Conservation (phyloP, 2,888 invertebrate species). For the Stomorhina lunata region DNA sequence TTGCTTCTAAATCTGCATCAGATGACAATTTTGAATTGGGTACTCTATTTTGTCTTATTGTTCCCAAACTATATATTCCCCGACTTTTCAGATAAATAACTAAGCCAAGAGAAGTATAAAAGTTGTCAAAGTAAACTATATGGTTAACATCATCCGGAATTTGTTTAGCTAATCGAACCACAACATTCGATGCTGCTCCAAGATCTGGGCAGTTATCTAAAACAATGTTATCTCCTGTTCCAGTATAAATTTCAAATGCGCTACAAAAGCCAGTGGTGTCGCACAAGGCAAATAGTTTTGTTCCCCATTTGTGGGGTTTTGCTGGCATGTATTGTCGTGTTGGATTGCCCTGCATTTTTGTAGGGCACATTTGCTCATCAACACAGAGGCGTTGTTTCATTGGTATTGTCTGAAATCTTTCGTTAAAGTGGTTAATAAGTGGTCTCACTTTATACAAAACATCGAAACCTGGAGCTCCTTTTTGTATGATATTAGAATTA, state of each 20-base stretch:
- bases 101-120: slow-evolving; percentile 47
- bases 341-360: slow-evolving; percentile 60
- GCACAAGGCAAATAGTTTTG: slow-evolving; percentile 66
- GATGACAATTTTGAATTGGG: slow-evolving; percentile 29
- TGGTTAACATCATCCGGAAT: slow-evolving; percentile 37
- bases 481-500: slow-evolving; percentile 26
- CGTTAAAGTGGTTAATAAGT: slow-evolving; percentile 8
- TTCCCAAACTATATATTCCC: slow-evolving; percentile 25
- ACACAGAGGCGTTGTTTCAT: slow-evolving; percentile 44
- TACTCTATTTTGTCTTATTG: slow-evolving; percentile 41
- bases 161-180: slow-evolving; percentile 37
- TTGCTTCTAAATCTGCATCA: slow-evolving; percentile 43
- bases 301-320: slow-evolving; percentile 68
- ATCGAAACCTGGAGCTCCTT: slow-evolving; percentile 42
- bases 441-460: slow-evolving; percentile 49
- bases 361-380: slow-evolving; percentile 8
- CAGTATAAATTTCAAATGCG: slow-evolving; percentile 64
- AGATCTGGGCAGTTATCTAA: slow-evolving; percentile 49
- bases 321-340: slow-evolving; percentile 68
- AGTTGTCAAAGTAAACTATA: slow-evolving; percentile 56
- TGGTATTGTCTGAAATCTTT: not conserved
- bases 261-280: slow-evolving; percentile 58
- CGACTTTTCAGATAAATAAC: slow-evolving; percentile 27
- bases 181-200: slow-evolving; percentile 43
- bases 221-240: slow-evolving; percentile 46